A percentile compares a stretch with the other conserved stretches of the same genome.
These are phyloP conservation scores for Heliopora coerulea DNA, from an alignment of 92 coral and sea anemone genomes.

Conservation along the genomic window DNA sequence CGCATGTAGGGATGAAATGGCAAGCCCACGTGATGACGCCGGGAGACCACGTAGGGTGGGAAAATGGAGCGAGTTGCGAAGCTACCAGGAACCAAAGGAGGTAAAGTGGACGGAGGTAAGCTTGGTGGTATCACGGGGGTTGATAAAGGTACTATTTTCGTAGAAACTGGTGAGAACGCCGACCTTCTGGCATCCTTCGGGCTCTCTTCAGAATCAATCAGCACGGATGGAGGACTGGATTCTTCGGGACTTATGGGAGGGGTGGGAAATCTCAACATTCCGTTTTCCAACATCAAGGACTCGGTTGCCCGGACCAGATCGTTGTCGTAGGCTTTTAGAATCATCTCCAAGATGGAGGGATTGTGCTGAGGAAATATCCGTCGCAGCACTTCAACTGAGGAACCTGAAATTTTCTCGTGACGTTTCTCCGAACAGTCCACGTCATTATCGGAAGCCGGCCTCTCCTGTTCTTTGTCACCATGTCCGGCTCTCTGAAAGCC, in stretches of 20 bases:
- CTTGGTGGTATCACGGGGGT: constrained; percentile 7
- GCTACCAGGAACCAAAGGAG: constrained; percentile 21
- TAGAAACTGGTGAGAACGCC: constrained; percentile 78
- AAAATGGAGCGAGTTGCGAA: constrained; percentile 29
- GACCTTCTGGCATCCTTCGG: constrained; percentile 50
- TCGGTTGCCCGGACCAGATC: constrained; percentile 91
- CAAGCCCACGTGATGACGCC: constrained; percentile 23
- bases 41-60: constrained; percentile 33
- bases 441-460: neutral
- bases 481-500: neutral
- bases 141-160: constrained; percentile 36
- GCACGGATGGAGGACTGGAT: constrained; percentile 12
- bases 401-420: neutral
- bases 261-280: constrained; percentile 41
- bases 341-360: constrained; percentile 78
- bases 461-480: neutral
- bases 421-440: neutral
- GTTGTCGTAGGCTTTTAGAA: constrained; percentile 85
- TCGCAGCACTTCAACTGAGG: constrained; percentile 71
- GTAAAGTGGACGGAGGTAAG: constrained; percentile 24
- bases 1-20: constrained; percentile 41
- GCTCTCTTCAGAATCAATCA: constrained; percentile 15
- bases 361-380: constrained; percentile 94
- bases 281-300: constrained; percentile 80
- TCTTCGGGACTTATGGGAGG: constrained; percentile 45